These are phyloP conservation scores for Brachionus sp. DNA, from an alignment of 1,140 invertebrate species.

Conservation along the genomic window DNA sequence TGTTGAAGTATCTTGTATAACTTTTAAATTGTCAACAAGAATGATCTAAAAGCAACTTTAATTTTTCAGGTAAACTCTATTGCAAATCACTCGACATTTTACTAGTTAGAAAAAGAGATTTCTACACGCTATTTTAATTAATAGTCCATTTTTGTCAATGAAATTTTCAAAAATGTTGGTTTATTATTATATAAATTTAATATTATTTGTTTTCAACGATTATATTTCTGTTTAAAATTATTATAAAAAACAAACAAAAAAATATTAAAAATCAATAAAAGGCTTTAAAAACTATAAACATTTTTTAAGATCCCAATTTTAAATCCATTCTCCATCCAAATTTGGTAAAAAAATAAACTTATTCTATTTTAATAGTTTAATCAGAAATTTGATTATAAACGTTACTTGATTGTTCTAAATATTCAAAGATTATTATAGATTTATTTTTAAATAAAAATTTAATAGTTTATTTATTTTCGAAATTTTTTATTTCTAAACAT, in stretches of 20 bases:
- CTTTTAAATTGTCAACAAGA: background rate
- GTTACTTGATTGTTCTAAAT: no score
- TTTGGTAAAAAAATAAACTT: background rate
- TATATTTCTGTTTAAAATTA: constrained; percentile 12
- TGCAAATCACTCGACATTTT: background rate
- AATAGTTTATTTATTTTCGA: no score
- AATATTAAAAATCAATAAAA: constrained; percentile 1
- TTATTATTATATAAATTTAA: constrained; percentile 1
- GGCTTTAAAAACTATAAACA: background rate
- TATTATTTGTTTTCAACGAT: constrained; percentile 4
- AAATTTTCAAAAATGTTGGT: constrained; percentile 3
- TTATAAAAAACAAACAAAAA: background rate
- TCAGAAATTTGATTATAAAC: background rate
- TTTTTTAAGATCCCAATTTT: background rate
- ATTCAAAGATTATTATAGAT: no score
- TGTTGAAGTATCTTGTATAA: background rate
- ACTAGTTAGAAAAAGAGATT: background rate
- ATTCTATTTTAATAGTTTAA: background rate
- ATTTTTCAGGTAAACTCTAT: background rate
- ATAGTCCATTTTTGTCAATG: background rate
- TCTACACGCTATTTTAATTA: background rate
- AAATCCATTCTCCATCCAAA: background rate
- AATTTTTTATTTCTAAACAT: no score
- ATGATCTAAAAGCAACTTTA: background rate
- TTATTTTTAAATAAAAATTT: no score